These are phyloP conservation scores for Drosophila equinoxialis DNA, from an alignment of 1,140 invertebrate species.

Conservation along the genomic window DNA sequence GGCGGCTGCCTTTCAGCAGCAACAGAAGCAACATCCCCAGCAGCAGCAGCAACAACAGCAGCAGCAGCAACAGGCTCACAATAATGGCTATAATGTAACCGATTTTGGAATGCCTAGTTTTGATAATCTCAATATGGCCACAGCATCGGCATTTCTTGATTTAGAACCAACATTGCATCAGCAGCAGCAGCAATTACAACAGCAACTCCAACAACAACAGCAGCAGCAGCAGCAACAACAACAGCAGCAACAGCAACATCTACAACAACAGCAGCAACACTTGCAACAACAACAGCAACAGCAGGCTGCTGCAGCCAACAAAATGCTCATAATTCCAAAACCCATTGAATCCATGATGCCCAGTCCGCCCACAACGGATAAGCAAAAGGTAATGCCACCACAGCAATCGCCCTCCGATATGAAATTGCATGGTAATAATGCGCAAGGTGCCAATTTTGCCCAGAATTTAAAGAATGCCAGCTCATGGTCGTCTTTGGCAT, in stretches of 20 bases:
- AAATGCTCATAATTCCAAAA: conserved; percentile 85
- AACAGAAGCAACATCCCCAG: conserved; percentile 44
- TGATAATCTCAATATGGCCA: conserved; percentile 21
- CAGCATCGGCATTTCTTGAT: conserved; percentile 68
- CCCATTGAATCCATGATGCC: conserved; percentile 86
- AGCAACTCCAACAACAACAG: conserved; percentile 45
- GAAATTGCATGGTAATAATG: conserved; percentile 52
- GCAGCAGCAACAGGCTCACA: conserved; percentile 57
- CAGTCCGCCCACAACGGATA: conserved; percentile 83
- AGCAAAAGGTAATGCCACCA: conserved; percentile 67
- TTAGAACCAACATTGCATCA: conserved; percentile 48
- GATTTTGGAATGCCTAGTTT: conserved; percentile 12
- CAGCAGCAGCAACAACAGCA: conserved; percentile 56
- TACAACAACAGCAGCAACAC: conserved; percentile 39
- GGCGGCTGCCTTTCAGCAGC: conserved; percentile 42
- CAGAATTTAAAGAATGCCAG: conserved; percentile 94
- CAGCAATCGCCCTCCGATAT: conserved; percentile 82
- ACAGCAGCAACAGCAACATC: conserved; percentile 27
- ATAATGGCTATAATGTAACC: conserved; percentile 40
- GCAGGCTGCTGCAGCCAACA: conserved; percentile 84
- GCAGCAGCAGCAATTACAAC: conserved; percentile 48
- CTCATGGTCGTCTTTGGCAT: conserved; percentile 95
- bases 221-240: conserved; percentile 46
- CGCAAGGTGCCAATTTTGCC: conserved; percentile 83
- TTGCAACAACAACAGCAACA: conserved; percentile 60